Percentiles rank a stretch among this genome's conserved stretches.
phyloP scores from a whole-genome alignment of 2,797 vertebrate species.

The Syngnathus rostellatus region DNA sequence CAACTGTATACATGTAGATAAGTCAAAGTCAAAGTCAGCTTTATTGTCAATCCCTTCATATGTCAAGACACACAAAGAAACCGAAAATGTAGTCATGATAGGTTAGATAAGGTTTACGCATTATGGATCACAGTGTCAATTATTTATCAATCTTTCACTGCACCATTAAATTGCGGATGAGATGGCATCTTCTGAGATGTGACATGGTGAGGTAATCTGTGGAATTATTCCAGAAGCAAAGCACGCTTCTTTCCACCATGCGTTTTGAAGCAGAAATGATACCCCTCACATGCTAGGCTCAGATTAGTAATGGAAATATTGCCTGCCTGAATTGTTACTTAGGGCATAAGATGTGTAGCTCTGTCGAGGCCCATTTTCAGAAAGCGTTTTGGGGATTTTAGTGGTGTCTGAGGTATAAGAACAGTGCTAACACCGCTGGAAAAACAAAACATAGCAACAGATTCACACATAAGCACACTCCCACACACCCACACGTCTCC shows the following conservation, averaged over 20 bases:
- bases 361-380: slow-evolving; percentile 44
- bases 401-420: slow-evolving; percentile 29
- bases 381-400: slow-evolving; percentile 43
- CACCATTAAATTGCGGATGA: neutral
- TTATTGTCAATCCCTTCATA: too few relatives aligned
- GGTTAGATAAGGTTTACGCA: neutral
- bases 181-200: slow-evolving; percentile 13
- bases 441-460: neutral
- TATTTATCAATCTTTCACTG: neutral
- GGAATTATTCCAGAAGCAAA: slow-evolving; percentile 35
- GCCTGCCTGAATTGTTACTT: slow-evolving; percentile 37
- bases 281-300: slow-evolving; percentile 34
- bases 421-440: neutral
- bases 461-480: neutral
- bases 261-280: slow-evolving; percentile 36
- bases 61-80: too few relatives aligned
- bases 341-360: slow-evolving; percentile 21
- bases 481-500: neutral
- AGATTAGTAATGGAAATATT: slow-evolving; percentile 44
- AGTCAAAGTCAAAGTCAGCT: too few relatives aligned
- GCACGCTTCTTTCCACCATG: slow-evolving; percentile 33
- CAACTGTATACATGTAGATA: neutral
- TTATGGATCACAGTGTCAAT: neutral
- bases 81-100: too few relatives aligned
- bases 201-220: slow-evolving; percentile 21